These are phyloP conservation scores for Oenanthe melanoleuca DNA, from an alignment of 2,113 vertebrate genomes.

Conservation along the genomic window DNA sequence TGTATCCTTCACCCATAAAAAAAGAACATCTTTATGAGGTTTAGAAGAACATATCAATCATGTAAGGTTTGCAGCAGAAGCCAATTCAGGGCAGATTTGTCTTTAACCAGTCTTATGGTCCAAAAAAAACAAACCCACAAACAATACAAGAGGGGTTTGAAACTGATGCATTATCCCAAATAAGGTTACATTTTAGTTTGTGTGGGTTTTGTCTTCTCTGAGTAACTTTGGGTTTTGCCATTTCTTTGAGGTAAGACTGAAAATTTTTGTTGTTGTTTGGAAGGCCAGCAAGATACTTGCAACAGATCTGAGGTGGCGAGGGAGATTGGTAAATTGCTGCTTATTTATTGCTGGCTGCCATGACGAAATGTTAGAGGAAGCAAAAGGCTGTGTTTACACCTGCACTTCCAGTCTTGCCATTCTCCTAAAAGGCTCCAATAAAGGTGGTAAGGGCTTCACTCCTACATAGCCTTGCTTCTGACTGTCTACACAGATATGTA, in stretches of 20 bases:
- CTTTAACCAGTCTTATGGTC: background rate
- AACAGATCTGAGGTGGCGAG: background rate
- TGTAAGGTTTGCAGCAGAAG: background rate
- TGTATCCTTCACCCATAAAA: background rate
- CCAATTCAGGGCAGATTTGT: background rate
- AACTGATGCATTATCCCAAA: background rate
- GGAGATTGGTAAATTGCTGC: background rate
- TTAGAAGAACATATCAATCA: background rate
- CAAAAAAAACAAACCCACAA: background rate
- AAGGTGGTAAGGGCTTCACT: background rate
- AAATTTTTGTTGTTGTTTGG: background rate
- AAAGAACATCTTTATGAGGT: background rate
- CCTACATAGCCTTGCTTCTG: background rate
- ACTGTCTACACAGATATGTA: fast-evolving
- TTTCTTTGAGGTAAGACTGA: background rate
- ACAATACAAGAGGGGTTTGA: background rate
- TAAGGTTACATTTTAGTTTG: background rate
- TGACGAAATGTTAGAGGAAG: background rate
- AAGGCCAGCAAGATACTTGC: background rate
- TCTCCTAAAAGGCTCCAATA: background rate
- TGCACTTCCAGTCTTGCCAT: background rate
- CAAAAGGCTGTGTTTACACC: background rate
- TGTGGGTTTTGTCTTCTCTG: background rate
- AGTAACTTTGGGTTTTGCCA: background rate
- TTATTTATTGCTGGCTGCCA: background rate